These are phyloP conservation scores for Pseudococcus jackbeardsleyi DNA, from an alignment of 2,888 invertebrate species.

Conservation along the genomic window DNA sequence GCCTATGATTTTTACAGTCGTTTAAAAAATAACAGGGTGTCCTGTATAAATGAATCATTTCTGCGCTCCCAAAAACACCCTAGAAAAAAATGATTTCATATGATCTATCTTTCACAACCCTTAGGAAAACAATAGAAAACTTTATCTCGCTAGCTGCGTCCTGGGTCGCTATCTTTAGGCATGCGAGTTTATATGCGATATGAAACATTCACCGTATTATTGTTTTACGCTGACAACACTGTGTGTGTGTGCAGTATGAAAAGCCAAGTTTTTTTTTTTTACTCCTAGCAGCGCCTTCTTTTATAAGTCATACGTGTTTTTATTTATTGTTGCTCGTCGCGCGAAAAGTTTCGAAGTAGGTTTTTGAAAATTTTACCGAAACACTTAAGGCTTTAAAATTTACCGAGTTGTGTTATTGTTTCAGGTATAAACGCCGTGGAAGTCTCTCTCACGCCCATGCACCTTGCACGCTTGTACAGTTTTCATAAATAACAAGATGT, in stretches of 20 bases:
- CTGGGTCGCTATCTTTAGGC: background rate
- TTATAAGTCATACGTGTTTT: conserved; percentile 37
- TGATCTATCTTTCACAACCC: background rate
- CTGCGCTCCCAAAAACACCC: too few relatives aligned
- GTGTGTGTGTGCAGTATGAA: background rate
- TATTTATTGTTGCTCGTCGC: conserved; percentile 30
- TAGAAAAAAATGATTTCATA: background rate
- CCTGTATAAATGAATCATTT: too few relatives aligned
- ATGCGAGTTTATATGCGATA: background rate
- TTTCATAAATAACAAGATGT: conserved; percentile 39
- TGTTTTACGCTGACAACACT: background rate
- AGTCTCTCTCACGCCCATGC: too few relatives aligned
- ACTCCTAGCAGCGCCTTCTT: background rate
- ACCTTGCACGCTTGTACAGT: background rate
- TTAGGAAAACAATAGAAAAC: background rate
- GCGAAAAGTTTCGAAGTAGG: conserved; percentile 27
- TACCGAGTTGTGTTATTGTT: conserved; percentile 41
- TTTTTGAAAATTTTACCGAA: conserved; percentile 35
- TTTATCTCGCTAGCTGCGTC: background rate
- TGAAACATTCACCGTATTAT: conserved; percentile 29
- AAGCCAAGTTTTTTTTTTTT: background rate
- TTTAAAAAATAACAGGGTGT: too few relatives aligned
- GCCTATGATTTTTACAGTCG: too few relatives aligned
- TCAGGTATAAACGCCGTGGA: background rate
- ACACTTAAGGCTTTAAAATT: conserved; percentile 38